These are phyloP conservation scores for Aphidius ervi DNA, from an alignment of 1,140 invertebrate species.

Conservation along the genomic window DNA sequence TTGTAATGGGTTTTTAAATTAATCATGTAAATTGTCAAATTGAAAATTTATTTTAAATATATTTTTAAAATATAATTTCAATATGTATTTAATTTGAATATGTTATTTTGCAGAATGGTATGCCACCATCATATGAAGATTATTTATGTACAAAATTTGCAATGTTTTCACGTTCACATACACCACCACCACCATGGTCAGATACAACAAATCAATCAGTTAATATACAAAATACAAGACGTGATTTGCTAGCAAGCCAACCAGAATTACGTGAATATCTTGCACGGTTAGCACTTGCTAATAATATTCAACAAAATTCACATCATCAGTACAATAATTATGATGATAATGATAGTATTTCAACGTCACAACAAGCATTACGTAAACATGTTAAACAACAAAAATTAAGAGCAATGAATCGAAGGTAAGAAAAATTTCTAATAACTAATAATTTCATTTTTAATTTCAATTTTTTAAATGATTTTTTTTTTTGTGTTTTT, in stretches of 20 bases:
- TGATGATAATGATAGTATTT: background rate
- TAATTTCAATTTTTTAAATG: no score
- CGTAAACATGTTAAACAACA: slow-evolving; percentile 42
- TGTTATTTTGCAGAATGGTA: slow-evolving; percentile 35
- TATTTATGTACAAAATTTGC: slow-evolving; percentile 44
- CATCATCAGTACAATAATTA: slow-evolving; percentile 28
- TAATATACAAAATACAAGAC: slow-evolving; percentile 33
- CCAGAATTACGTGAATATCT: slow-evolving; percentile 43
- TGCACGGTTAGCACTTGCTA: slow-evolving; percentile 32
- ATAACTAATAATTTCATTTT: no score
- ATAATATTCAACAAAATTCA: slow-evolving; percentile 31
- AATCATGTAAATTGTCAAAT: no score
- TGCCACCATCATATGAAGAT: slow-evolving; percentile 50
- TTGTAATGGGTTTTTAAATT: no score
- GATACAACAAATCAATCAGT: slow-evolving; percentile 31
- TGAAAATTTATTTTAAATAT: no score
- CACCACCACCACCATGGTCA: slow-evolving; percentile 49
- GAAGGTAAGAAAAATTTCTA: slow-evolving; percentile 28
- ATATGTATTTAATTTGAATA: slow-evolving; percentile 1
- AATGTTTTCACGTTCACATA: slow-evolving; percentile 46
- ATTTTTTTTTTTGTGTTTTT: no score
- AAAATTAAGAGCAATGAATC: slow-evolving; percentile 41
- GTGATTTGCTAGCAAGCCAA: slow-evolving; percentile 37
- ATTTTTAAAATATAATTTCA: slow-evolving; percentile 4
- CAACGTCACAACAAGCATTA: slow-evolving; percentile 13